Evolutionary conservation across 1,140 invertebrate genomes (phyloP), one percentile per base, ranked within the genome.

Genomic region (Penaeus indicus): DNA sequence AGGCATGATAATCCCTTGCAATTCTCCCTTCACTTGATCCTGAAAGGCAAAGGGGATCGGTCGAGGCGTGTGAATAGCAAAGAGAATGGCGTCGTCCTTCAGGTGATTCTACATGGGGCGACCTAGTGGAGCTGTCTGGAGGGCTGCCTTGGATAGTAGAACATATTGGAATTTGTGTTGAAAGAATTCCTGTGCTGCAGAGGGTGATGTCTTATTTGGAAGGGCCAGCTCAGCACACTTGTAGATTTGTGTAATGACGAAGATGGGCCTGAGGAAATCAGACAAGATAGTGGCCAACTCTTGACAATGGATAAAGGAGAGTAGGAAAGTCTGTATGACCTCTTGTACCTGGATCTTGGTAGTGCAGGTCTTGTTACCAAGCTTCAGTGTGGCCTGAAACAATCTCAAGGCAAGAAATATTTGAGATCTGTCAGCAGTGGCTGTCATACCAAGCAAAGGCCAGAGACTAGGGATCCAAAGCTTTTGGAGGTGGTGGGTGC

Each of bases 11-110:
- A n/a, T n/a, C n/a, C n/a, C n/a, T n/a, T n/a, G n/a, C n/a, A n/a
- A n/a, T n/a, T n/a, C n/a, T 19, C 75, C 64, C 83, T 84, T 84
- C 7, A 84, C 83, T 75, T 69, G 64, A 2, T 75, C 67, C 63
- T 22, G 27, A 60, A 84, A 72, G 47, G 83, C 83, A 42, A 84
- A 54, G 5, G 64, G 32, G 25, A 84, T 84, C 83, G 22, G n/a
- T 25, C 42, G 11, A 32, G 81, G 82, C 22, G 63, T 84, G 62
- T 84, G 62, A 27, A 84, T 64, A 25, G 82, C 62, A 25, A 84
- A 84, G 27, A 13, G 32, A 27, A 84, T 63, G 19, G 32, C 82
- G 27, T 18, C 82, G 19, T 84, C 60, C 61, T 64, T 84, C 7
- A 85, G 47, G 27, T 85, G 83, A 54, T 72, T 85, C 42, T 38